These are phyloP conservation scores for Bradypus variegatus DNA, from an alignment of 2,797 vertebrate species.

Conservation along the genomic window DNA sequence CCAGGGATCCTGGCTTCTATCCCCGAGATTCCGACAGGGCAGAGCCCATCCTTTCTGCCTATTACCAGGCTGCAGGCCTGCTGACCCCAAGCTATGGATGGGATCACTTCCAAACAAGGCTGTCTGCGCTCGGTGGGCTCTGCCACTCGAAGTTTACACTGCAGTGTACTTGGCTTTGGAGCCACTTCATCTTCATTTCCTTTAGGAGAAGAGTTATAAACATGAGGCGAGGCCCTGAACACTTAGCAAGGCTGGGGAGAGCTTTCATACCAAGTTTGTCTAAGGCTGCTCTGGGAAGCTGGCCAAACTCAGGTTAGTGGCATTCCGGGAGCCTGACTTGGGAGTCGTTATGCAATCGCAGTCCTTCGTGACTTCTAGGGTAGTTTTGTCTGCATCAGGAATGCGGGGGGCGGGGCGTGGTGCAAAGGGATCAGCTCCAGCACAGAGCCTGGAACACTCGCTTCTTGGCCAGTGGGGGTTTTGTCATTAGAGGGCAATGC, in stretches of 20 bases:
- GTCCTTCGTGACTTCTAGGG: slow-evolving; percentile 38
- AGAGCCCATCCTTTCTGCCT: background rate
- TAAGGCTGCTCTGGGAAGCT: slow-evolving; percentile 47
- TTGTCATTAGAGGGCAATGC: background rate
- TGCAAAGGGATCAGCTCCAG: background rate
- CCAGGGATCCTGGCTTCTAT: background rate
- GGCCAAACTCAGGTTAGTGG: slow-evolving; percentile 51
- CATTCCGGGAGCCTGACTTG: slow-evolving; percentile 35
- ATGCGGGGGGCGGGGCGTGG: background rate
- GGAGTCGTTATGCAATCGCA: slow-evolving; percentile 36
- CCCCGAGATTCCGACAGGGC: background rate
- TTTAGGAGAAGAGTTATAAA: slow-evolving; percentile 72
- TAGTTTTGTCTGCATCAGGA: slow-evolving; percentile 35
- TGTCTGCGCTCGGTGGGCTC: slow-evolving; percentile 49
- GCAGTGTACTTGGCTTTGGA: slow-evolving; percentile 63
- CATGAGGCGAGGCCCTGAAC: slow-evolving; percentile 64
- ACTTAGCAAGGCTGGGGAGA: slow-evolving; percentile 49
- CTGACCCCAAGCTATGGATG: slow-evolving; percentile 13
- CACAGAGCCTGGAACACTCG: background rate
- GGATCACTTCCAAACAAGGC: slow-evolving; percentile 81
- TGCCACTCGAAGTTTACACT: slow-evolving; percentile 68
- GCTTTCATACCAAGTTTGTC: slow-evolving; percentile 62
- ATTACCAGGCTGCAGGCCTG: slow-evolving; percentile 56
- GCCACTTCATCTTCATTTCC: slow-evolving; percentile 66
- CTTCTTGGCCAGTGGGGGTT: background rate